Percentiles rank a stretch among this genome's conserved stretches.
Conservation (phyloP, 2,888 invertebrate genomes). For the Neocrepidodera transversa region DNA sequence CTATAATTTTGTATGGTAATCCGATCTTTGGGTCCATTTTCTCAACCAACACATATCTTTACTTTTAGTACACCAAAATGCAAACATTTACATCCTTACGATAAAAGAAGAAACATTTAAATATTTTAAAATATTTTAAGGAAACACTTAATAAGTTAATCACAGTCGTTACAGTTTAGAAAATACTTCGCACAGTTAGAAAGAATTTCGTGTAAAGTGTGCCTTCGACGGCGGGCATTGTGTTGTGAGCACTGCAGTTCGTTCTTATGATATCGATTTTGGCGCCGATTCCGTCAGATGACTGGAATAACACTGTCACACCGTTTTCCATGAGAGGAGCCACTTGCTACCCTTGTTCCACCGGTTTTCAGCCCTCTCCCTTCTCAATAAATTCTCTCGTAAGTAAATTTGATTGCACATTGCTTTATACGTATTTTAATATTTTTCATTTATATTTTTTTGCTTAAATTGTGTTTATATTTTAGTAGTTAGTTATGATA, state of each 20-base stretch:
- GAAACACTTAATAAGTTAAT: slow-evolving; percentile 38
- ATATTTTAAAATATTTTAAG: slow-evolving; percentile 30
- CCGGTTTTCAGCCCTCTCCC: slow-evolving; percentile 24
- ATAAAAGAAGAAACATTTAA: slow-evolving; percentile 30
- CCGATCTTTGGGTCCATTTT: slow-evolving; percentile 36
- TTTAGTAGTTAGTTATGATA: slow-evolving; percentile 15
- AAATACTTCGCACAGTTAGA: slow-evolving; percentile 37
- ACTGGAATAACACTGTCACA: slow-evolving; percentile 54
- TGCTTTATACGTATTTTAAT: not conserved
- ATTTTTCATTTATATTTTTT: not conserved
- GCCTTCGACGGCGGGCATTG: slow-evolving; percentile 53
- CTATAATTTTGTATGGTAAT: slow-evolving; percentile 24
- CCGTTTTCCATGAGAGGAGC: slow-evolving; percentile 51
- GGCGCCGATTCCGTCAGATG: slow-evolving; percentile 57
- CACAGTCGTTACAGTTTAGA: slow-evolving; percentile 41
- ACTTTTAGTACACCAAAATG: slow-evolving; percentile 20
- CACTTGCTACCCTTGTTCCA: slow-evolving; percentile 40
- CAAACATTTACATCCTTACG: slow-evolving; percentile 34
- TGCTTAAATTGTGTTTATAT: not conserved
- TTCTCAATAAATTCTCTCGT: slow-evolving; percentile 15
- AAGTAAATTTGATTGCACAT: slow-evolving; percentile 26
- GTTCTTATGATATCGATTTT: slow-evolving; percentile 58
- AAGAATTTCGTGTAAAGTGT: slow-evolving; percentile 38
- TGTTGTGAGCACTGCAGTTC: slow-evolving; percentile 60
- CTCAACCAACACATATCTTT: slow-evolving; percentile 39